A percentile compares a stretch with the other conserved stretches of the same genome.
Evolutionary conservation across 2,797 vertebrate genomes (phyloP).

Genomic region (Alcedo atthis): DNA sequence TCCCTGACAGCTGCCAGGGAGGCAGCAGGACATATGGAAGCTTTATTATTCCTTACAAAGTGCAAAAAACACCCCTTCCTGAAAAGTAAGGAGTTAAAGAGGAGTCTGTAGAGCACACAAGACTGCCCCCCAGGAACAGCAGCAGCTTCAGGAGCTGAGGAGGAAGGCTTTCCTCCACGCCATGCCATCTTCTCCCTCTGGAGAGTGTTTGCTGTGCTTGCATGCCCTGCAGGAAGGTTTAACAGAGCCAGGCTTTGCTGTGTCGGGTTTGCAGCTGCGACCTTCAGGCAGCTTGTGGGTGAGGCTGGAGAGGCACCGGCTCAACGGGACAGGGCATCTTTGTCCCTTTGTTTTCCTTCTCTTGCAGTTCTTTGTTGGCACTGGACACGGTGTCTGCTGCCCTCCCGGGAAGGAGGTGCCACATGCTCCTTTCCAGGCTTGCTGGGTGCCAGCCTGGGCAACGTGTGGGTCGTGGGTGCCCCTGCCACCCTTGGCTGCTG

Average conservation of each 20-base stretch:
- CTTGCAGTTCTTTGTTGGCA: background rate
- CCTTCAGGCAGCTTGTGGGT: background rate
- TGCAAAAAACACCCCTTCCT: background rate
- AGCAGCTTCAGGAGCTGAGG: background rate
- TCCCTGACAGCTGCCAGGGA: background rate
- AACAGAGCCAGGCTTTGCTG: background rate
- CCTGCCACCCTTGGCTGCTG: background rate
- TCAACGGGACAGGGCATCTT: background rate
- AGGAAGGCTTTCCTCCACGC: background rate
- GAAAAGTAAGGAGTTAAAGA: background rate
- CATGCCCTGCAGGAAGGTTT: background rate
- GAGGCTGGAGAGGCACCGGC: background rate
- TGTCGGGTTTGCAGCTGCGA: background rate
- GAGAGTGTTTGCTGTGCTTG: background rate
- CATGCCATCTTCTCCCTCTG: background rate
- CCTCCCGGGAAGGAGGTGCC: fast-evolving
- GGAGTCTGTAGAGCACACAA: background rate
- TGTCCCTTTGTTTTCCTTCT: background rate
- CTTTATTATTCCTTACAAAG: background rate
- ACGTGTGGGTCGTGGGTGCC: background rate
- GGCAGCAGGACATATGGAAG: background rate
- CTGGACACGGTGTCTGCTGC: fast-evolving
- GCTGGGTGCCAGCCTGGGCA: background rate
- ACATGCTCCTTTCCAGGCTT: background rate
- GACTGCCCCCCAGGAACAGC: background rate